Base-by-base conservation (phyloP, 2,888 invertebrate species). In the Brachylomia viminalis region DNA sequence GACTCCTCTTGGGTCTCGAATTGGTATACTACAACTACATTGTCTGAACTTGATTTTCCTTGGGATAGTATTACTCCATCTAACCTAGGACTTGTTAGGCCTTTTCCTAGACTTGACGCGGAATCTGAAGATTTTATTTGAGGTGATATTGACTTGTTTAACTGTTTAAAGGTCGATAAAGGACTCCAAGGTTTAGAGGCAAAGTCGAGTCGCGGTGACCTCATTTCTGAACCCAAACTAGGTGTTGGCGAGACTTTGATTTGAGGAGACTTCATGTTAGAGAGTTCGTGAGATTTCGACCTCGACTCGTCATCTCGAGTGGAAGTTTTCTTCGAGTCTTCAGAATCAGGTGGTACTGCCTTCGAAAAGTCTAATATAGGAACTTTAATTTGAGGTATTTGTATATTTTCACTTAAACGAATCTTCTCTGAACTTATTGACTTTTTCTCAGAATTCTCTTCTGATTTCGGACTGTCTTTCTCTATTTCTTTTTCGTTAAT, bases 21-120 rank as follows among this genome's bases (percentile, higher is more conserved):
- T 83, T 96, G 96, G 80, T 96, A 96, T 0, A 96, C 95, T 0
- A 96, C 95, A 0, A 96, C 96, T 0, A 96, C 96, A 77, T 96
- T 96, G 79, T 96, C 96, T 0, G 95, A 91, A 79, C 89, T 95
- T 4, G 94, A 94, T 89, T 96, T 96, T 0, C 95, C 96, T 92
- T 96, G 96, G 2, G 96, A 96, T 76, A 96, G 66, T 62, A 95
- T 96, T 0, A 96, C 95, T 3, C 96, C 95, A 52, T 96, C 96
- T 75, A 96, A 78, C 82, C 95, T 91, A 11, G 96, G 96, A 88
- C 95, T 96, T 0, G 93, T 80, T 17, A 95, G 76, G 42, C 91
- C 87, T 90, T 95, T 95, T 0, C 91, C 91, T 74, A 95, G 83
- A 80, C 93, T 94, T 4, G 92, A 87, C 8, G 92, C 91, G 0